Percentiles rank a stretch among this genome's conserved stretches.
Evolutionary conservation across 2,797 vertebrate species (phyloP).

Genomic region (Halcyon smyrnensis): DNA sequence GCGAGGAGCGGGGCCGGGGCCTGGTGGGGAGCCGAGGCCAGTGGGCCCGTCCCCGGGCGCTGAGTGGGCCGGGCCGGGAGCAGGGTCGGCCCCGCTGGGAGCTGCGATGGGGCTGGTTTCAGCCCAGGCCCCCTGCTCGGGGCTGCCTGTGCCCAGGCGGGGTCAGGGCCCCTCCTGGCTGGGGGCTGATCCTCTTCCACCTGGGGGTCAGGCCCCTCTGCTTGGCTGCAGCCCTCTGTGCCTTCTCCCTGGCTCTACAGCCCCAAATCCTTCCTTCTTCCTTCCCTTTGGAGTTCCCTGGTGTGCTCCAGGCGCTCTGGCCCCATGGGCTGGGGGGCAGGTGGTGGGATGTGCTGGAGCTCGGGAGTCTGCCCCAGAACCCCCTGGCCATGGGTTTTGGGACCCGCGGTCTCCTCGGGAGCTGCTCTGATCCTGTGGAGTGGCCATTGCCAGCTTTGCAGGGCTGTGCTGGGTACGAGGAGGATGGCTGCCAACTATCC

Average conservation of each 20-base stretch:
- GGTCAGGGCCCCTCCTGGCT: background rate
- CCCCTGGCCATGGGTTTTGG: rapidly evolving
- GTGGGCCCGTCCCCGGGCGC: background rate
- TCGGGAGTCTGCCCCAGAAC: background rate
- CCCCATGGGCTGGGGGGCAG: rapidly evolving
- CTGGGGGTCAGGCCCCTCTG: background rate
- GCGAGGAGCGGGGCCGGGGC: background rate
- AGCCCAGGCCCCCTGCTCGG: background rate
- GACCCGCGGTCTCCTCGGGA: background rate
- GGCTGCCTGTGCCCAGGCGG: background rate
- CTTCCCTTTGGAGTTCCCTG: background rate
- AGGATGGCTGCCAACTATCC: background rate
- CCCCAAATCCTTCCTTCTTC: background rate
- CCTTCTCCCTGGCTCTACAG: background rate
- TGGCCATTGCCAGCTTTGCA: rapidly evolving
- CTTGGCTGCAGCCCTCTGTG: background rate
- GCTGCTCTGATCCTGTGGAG: background rate
- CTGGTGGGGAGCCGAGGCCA: background rate
- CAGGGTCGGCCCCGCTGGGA: background rate
- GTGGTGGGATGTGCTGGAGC: rapidly evolving
- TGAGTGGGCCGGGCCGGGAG: background rate
- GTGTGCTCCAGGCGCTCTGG: background rate
- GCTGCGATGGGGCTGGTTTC: background rate
- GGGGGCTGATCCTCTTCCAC: background rate
- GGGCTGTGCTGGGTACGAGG: no score